Base-by-base conservation (phyloP, 2,888 invertebrate genomes). In the Leptinotarsa peninsularis region DNA sequence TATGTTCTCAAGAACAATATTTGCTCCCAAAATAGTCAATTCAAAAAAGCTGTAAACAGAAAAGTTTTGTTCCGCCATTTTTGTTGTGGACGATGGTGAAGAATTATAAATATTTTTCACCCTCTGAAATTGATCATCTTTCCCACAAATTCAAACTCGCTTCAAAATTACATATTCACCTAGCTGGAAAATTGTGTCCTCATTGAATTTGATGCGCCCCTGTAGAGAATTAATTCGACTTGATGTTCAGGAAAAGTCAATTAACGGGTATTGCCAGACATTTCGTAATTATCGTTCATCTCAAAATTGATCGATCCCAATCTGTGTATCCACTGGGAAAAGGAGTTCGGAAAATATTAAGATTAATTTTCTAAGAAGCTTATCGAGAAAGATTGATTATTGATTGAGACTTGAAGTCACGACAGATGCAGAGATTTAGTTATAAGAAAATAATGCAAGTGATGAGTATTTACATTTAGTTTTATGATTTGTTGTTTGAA, bases 281-380 rank as follows among this genome's bases (percentile, higher is more conserved):
- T 58, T 58, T 27, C 23, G 21, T 58, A 58, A 58, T 58, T 58
- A 58, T 52, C 52, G 52, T 52, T 52, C 52, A 52, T 58, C 18
- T 58, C 23, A 21, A 58, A 58, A 14, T 14, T 58, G 21, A 58
- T 58, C 27, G 58, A 58, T 58, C 23, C 14, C 14, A 23, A 58
- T 21, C 58, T 23, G 14, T 4, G 15, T 21, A 58, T 21, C 21
- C 23, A 27, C 3, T 58, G 10, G 21, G 58, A 23, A 58, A 58
- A 58, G 14, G 58, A 14, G 58, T 58, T 58, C 14, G 27, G 4
- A 23, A 21, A 21, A 58, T 58, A 58, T 58, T 58, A 2, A 58
- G 23, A 58, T 15, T 23, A 14, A 23, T 58, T 21, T 23, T 15
- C 15, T n/a, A 4, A 7, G 14, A 52, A 52, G 17, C 52, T 52